phyloP scores from a whole-genome alignment of 2,888 invertebrate genomes.

The Drosophila quinaria region DNA sequence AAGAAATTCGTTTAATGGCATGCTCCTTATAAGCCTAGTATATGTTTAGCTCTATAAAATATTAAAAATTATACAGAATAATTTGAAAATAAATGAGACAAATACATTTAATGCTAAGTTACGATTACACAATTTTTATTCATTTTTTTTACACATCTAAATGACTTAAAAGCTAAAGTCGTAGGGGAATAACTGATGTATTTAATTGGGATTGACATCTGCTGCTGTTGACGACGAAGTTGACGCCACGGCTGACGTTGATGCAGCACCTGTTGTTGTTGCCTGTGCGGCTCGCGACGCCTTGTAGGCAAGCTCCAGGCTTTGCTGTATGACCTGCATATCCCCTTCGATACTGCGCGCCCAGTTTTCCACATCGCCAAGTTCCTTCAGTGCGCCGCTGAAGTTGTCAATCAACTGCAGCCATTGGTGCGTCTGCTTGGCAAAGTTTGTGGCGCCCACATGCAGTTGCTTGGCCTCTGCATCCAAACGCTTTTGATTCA shows the following conservation, averaged over 20 bases:
- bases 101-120: conserved; percentile 1
- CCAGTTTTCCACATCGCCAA: conserved; percentile 99
- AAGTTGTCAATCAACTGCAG: conserved; percentile 95
- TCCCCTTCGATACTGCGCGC: conserved; percentile 98
- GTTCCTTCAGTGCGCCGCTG: conserved; percentile 95
- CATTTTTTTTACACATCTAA: conserved; percentile 3
- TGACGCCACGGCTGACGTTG: conserved; percentile 19
- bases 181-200: not conserved
- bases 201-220: conserved; percentile 21
- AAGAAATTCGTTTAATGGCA: not conserved
- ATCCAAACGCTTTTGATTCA: conserved; percentile 98
- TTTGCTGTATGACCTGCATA: conserved; percentile 95
- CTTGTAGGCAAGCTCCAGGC: conserved; percentile 97
- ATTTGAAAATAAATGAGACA: conserved; percentile 33
- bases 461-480: conserved; percentile 98
- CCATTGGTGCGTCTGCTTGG: conserved; percentile 99
- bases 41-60: conserved; percentile 12
- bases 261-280: conserved; percentile 38
- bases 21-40: not conserved
- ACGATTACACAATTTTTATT: not conserved
- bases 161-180: conserved; percentile 3
- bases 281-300: conserved; percentile 86
- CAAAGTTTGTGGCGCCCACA: conserved; percentile 96
- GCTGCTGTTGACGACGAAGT: conserved; percentile 3
- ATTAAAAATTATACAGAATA: conserved; percentile 13